Percentiles rank a stretch among this genome's conserved stretches.
phyloP scores from a whole-genome alignment of 2,888 invertebrate genomes.

The Hoplodrina ambigua region DNA sequence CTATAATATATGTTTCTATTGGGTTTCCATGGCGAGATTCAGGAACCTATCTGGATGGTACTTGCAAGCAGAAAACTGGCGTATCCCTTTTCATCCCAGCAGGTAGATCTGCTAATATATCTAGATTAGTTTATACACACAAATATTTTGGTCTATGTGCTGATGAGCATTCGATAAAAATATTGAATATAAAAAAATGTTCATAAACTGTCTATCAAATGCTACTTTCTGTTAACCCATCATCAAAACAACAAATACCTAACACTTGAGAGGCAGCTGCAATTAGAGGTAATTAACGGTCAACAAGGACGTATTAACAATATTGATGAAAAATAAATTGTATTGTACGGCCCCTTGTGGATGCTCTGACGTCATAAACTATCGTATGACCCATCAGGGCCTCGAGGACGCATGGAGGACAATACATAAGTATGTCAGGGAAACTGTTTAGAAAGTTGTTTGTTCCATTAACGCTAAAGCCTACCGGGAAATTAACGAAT shows the following conservation, averaged over 20 bases:
- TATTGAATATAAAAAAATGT: neutral
- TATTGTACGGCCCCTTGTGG: slow-evolving; percentile 44
- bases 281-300: slow-evolving; percentile 6
- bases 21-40: neutral
- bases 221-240: neutral
- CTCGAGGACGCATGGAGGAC: slow-evolving; percentile 44
- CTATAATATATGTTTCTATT: no score
- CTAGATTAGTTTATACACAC: no score
- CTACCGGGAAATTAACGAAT: slow-evolving; percentile 6
- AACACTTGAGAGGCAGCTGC: neutral
- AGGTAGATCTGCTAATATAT: no score
- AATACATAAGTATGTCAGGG: slow-evolving; percentile 44
- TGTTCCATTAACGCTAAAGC: slow-evolving; percentile 4
- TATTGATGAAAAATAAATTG: slow-evolving; percentile 48
- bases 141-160: neutral
- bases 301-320: slow-evolving; percentile 31
- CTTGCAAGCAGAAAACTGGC: neutral
- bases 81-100: no score
- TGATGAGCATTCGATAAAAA: neutral
- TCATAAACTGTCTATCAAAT: neutral
- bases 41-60: no score
- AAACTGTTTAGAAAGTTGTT: slow-evolving; percentile 28
- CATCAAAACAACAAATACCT: neutral
- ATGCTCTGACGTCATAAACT: slow-evolving; percentile 40
- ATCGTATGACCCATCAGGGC: slow-evolving; percentile 28